A percentile compares a stretch with the other conserved stretches of the same genome.
phyloP scores from a whole-genome alignment of 2,888 invertebrate genomes.

The Baronia brevicornis region DNA sequence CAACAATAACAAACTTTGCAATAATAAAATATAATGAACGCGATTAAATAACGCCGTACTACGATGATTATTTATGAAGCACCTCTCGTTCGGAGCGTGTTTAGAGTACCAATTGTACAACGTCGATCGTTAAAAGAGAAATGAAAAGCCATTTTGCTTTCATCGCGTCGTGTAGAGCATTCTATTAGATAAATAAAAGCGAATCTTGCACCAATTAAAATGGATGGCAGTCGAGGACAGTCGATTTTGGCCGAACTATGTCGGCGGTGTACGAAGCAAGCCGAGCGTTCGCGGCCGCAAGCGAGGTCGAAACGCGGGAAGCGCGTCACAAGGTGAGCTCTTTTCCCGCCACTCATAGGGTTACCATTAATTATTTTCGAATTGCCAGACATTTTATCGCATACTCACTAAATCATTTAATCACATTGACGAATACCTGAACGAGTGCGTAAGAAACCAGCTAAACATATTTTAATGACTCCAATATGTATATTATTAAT shows the following conservation, averaged over 20 bases:
- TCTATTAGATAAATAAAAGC: conserved; percentile 34
- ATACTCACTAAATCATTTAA: too few relatives aligned
- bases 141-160: conserved; percentile 21
- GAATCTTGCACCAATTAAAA: conserved; percentile 42
- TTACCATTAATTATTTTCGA: conserved; percentile 16
- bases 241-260: conserved; percentile 31
- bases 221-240: conserved; percentile 28
- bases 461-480: too few relatives aligned
- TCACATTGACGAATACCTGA: too few relatives aligned
- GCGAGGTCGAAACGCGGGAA: conserved; percentile 66
- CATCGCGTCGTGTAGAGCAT: conserved; percentile 20
- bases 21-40: conserved; percentile 6
- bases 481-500: too few relatives aligned
- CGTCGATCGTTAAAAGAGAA: conserved; percentile 13
- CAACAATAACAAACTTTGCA: background rate
- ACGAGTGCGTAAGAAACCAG: too few relatives aligned
- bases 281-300: conserved; percentile 61
- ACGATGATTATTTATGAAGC: background rate
- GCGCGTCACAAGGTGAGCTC: conserved; percentile 65
- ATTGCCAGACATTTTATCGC: too few relatives aligned
- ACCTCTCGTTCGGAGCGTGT: background rate
- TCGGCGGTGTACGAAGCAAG: conserved; percentile 17
- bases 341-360: conserved; percentile 55
- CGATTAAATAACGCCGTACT: background rate
- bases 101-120: conserved; percentile 13